phyloP scores from a whole-genome alignment of 2,113 vertebrate genomes.

The Tenebrosternarchus preto region DNA sequence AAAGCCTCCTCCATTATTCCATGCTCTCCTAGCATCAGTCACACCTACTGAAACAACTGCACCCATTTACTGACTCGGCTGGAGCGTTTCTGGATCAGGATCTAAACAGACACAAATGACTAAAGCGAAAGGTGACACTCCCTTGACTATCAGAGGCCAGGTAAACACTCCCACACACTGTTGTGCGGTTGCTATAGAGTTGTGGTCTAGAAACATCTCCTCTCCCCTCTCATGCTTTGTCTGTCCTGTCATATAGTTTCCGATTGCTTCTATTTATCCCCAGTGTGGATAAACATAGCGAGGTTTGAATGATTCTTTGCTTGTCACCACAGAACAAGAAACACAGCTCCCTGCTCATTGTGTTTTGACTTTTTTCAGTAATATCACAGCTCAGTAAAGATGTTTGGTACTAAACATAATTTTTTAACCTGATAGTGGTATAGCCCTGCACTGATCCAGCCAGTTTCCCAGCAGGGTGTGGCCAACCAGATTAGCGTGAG shows the following conservation, averaged over 20 bases:
- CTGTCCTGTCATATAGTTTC: conserved; percentile 20
- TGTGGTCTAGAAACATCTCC: conserved; percentile 11
- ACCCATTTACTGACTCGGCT: not conserved
- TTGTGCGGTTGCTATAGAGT: conserved; percentile 3
- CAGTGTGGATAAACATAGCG: not conserved
- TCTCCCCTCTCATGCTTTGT: conserved; percentile 2
- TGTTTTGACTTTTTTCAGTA: not conserved
- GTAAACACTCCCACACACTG: conserved; percentile 3
- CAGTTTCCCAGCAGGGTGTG: conserved; percentile 37
- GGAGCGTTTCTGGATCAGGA: conserved; percentile 8
- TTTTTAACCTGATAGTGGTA: conserved; percentile 3
- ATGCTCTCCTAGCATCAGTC: not conserved
- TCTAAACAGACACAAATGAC: conserved; percentile 26
- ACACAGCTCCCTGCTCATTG: not conserved
- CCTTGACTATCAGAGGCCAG: not conserved
- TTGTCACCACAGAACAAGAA: not conserved
- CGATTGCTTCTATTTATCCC: conserved; percentile 15
- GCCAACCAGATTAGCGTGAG: conserved; percentile 30
- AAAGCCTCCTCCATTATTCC: conserved; percentile 10
- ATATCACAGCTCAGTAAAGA: not conserved
- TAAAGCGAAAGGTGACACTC: conserved; percentile 29
- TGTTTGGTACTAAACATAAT: not conserved
- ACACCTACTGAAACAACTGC: not conserved
- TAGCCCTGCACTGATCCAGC: conserved; percentile 6
- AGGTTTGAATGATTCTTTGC: not conserved